Evolutionary conservation across 2,113 vertebrate genomes (phyloP).

Genomic region (Lamprotornis superbus): DNA sequence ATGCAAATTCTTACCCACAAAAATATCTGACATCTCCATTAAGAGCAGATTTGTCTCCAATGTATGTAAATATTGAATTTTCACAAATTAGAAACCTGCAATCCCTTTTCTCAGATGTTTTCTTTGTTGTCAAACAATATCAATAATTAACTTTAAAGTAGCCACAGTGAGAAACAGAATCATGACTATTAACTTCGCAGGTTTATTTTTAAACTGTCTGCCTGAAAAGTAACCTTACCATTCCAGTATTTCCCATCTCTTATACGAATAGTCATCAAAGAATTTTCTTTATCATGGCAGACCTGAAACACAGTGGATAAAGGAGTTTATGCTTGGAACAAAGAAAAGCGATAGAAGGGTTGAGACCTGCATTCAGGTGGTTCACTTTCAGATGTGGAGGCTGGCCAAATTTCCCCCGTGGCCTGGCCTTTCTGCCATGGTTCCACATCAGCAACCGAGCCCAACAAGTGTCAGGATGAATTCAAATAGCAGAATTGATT

Average conservation of each 20-base stretch:
- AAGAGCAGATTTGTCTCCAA: not conserved
- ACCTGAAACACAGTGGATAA: not conserved
- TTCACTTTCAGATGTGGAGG: constrained; percentile 68
- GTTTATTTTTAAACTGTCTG: not conserved
- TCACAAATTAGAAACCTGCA: not conserved
- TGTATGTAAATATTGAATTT: not conserved
- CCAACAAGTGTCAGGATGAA: constrained; percentile 64
- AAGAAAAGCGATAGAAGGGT: not conserved
- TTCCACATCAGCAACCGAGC: constrained; percentile 71
- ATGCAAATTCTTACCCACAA: not conserved
- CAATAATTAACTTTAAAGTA: not conserved
- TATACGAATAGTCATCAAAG: not conserved
- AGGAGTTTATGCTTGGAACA: not conserved
- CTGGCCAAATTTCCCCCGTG: constrained; percentile 84
- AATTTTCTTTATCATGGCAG: not conserved
- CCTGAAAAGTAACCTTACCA: not conserved
- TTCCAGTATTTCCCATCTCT: not conserved
- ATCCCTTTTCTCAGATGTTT: not conserved
- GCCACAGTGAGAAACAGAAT: not conserved
- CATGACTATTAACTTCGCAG: not conserved
- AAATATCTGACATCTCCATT: not conserved
- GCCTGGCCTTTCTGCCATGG: constrained; percentile 66
- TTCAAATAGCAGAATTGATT: constrained; percentile 74
- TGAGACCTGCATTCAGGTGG: constrained; percentile 10
- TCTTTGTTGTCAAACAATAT: not conserved